Conservation (phyloP, 1,140 invertebrate genomes). For the Drosophila virilis region DNA sequence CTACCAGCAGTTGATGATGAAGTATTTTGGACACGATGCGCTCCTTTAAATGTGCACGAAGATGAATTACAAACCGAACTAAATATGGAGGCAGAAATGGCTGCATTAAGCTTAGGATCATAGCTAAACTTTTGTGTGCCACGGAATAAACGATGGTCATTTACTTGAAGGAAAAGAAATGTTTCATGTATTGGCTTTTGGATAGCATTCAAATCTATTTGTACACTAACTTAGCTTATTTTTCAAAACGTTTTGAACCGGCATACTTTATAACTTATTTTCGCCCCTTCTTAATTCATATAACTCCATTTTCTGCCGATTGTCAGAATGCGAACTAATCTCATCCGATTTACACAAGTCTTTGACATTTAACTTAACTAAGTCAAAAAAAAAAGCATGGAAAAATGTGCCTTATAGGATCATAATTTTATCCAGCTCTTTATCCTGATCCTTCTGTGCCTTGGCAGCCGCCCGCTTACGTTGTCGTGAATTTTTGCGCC, state of each 20-base stretch:
- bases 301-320: too few relatives aligned
- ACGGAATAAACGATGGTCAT: neutral
- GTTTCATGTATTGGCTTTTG: too few relatives aligned
- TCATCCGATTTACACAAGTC: too few relatives aligned
- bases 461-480: constrained; percentile 16
- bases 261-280: too few relatives aligned
- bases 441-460: neutral
- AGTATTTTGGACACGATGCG: constrained; percentile 49
- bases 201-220: too few relatives aligned
- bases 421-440: constrained; percentile 57
- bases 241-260: too few relatives aligned
- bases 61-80: constrained; percentile 54
- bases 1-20: constrained; percentile 46
- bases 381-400: neutral
- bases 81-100: constrained; percentile 32
- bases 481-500: neutral
- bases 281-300: too few relatives aligned
- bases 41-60: constrained; percentile 55
- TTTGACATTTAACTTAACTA: neutral
- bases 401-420: constrained; percentile 21
- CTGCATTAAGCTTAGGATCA: constrained; percentile 35
- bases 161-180: too few relatives aligned
- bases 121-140: neutral
- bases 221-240: too few relatives aligned
- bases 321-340: too few relatives aligned